phyloP scores from a whole-genome alignment of 2,888 invertebrate genomes.

The Eumerus sabulonum region DNA sequence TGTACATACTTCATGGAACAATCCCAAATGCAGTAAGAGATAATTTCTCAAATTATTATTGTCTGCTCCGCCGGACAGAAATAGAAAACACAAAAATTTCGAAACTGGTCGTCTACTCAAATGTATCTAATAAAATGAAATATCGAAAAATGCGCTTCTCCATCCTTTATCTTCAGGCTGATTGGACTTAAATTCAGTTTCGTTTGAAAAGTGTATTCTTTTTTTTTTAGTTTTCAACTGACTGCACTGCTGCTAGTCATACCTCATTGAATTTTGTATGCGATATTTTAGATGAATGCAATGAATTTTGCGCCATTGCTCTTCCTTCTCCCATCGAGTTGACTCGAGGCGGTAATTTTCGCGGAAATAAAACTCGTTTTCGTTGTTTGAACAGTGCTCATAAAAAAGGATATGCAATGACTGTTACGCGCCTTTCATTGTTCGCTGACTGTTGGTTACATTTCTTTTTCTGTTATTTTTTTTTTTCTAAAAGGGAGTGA shows the following conservation, averaged over 20 bases:
- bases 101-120: conserved; percentile 18
- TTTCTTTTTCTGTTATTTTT: no score
- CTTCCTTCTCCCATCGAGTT: neutral
- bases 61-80: conserved; percentile 2
- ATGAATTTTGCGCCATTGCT: conserved; percentile 4
- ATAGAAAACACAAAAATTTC: neutral
- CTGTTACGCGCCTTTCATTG: no score
- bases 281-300: neutral
- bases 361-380: conserved; percentile 34
- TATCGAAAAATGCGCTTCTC: no score
- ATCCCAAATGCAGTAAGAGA: conserved; percentile 26
- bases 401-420: no score
- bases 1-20: conserved; percentile 39
- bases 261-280: conserved; percentile 40
- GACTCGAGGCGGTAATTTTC: conserved; percentile 38
- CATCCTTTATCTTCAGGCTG: no score
- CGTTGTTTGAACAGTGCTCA: neutral
- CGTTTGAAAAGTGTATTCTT: neutral
- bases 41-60: neutral
- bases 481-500: no score
- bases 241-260: conserved; percentile 39
- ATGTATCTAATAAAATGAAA: conserved; percentile 9
- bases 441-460: no score
- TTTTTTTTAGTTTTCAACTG: conserved; percentile 37
- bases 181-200: neutral